Evolutionary conservation across 1,140 invertebrate species (phyloP), one percentile per base, ranked within the genome.

Genomic region (Bombus huntii): DNA sequence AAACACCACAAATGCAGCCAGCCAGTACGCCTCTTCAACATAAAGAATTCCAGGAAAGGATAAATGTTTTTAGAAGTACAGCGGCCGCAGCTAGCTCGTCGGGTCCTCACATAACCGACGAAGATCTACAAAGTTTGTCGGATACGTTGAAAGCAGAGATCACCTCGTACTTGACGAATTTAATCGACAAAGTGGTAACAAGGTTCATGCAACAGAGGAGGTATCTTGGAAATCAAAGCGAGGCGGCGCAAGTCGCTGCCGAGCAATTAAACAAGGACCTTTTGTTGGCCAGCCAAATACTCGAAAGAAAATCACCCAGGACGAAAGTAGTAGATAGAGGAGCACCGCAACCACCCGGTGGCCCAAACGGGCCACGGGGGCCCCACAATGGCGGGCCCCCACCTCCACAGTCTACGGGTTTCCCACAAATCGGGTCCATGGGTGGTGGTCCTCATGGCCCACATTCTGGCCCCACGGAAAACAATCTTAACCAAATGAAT

Each of bases 131-230:
- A 94, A 97, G 97, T 74, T 95, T 99, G 70, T 98, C 98, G 12
- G 98, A 99, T 90, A 97, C 97, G 71, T 96, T 99, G 3, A 99
- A 99, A 95, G 97, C 97, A 62, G 98, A 99, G 96, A 98, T 99
- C 83, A 97, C 97, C 28, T 97, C 98, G 78, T 98, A 97, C 10
- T 93, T 98, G 70, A 96, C 97, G 10, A 97, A 97, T 83, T 95
- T 99, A n/a, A 98, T 99, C 85, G 98, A 99, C 94, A 97, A 97
- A 18, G 98, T 98, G 77, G 96, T 99, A 71, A 97, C 97, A 28
- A 96, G 98, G 87, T 98, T 98, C 92, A 96, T 98, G 66, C 98
- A 98, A 87, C 97, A 98, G 92, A 96, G 97, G 82, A 96, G 97
- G 88, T 97, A 97, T 88, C 95, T 97, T 81, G 97, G 96, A 72